Percentiles rank a stretch among this genome's conserved stretches.
Conservation (phyloP, 2,888 invertebrate species). For the Calliphora vomitoria region DNA sequence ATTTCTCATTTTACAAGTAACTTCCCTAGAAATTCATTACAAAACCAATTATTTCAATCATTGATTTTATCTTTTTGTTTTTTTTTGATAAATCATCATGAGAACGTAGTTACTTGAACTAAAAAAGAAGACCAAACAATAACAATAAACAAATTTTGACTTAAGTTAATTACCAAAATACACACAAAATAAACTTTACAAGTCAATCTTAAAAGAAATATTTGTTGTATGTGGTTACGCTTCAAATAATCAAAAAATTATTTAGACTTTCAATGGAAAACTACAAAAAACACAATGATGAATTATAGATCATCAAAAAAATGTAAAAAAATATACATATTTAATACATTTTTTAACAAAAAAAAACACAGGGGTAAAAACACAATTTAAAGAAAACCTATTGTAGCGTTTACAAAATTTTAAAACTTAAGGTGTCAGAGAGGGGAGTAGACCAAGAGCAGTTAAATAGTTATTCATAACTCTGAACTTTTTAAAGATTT, state of each 20-base stretch:
- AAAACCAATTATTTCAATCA: conserved; percentile 67
- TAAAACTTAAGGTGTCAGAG: conserved; percentile 60
- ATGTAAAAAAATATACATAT: conserved; percentile 7
- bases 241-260: conserved; percentile 72
- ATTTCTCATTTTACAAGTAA: neutral
- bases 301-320: conserved; percentile 65
- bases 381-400: conserved; percentile 56
- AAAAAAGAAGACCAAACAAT: conserved; percentile 18
- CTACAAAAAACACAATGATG: conserved; percentile 62
- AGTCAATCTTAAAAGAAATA: conserved; percentile 40
- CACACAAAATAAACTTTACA: conserved; percentile 32
- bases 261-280: conserved; percentile 53
- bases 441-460: conserved; percentile 40
- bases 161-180: conserved; percentile 69
- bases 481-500: conserved; percentile 35
- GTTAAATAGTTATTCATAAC: conserved; percentile 26
- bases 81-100: conserved; percentile 54
- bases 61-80: conserved; percentile 62
- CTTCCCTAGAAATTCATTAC: conserved; percentile 36
- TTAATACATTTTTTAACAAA: conserved; percentile 16
- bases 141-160: conserved; percentile 46
- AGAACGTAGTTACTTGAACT: conserved; percentile 43
- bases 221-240: conserved; percentile 70
- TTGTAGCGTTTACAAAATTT: conserved; percentile 40
- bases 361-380: neutral